These are phyloP conservation scores for Macrostomum lignano DNA, from an alignment of 1,140 invertebrate species.

Conservation along the genomic window DNA sequence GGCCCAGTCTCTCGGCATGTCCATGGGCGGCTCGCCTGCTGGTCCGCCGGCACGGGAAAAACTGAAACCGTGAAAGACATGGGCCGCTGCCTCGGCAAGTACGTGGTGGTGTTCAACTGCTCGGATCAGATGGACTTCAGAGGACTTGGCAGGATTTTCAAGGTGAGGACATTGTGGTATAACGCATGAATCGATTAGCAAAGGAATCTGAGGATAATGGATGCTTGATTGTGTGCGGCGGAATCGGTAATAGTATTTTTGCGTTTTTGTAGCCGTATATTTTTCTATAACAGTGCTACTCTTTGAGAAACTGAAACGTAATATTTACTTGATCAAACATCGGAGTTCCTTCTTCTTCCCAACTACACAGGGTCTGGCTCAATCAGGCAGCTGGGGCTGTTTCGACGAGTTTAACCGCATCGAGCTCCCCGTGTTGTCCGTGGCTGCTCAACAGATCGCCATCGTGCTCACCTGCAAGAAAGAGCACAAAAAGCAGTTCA, in stretches of 20 bases:
- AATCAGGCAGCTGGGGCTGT: constrained; percentile 81
- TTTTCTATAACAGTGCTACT: too few relatives aligned
- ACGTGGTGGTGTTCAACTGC: constrained; percentile 76
- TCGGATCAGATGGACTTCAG: constrained; percentile 82
- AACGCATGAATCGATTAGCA: too few relatives aligned
- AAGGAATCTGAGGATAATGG: too few relatives aligned
- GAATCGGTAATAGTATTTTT: too few relatives aligned
- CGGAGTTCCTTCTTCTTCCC: too few relatives aligned
- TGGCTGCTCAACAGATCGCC: constrained; percentile 78
- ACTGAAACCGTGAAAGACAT: constrained; percentile 80
- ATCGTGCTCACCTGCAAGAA: constrained; percentile 64
- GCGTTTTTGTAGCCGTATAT: too few relatives aligned
- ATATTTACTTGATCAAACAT: too few relatives aligned
- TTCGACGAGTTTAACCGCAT: constrained; percentile 90
- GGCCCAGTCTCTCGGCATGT: constrained; percentile 61
- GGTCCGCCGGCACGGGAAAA: constrained; percentile 65
- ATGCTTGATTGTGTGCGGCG: too few relatives aligned
- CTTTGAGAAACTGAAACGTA: too few relatives aligned
- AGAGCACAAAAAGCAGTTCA: constrained; percentile 52
- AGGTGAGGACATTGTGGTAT: too few relatives aligned
- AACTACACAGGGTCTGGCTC: constrained; percentile 62
- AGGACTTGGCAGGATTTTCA: constrained; percentile 15
- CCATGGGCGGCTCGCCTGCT: constrained; percentile 63
- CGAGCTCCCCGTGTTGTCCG: constrained; percentile 67
- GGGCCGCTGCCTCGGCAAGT: constrained; percentile 71